Evolutionary conservation across 2,113 vertebrate species (phyloP), one percentile per base, ranked within the genome.

Genomic region (Chaetops frenatus): DNA sequence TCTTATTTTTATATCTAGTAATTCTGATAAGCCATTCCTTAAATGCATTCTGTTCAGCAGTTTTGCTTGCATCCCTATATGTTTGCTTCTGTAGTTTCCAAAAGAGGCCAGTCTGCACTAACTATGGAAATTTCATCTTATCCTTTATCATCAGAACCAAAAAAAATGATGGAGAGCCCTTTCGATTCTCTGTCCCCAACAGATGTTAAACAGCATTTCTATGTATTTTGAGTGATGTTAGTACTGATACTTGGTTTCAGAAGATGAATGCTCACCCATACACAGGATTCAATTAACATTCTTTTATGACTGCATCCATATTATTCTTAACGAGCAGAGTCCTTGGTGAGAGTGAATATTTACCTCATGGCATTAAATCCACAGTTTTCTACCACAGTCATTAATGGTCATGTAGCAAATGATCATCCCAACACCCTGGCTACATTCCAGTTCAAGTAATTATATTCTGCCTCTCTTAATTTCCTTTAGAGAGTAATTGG

Each of bases 381-480:
- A 81, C 71, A 83, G 56, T 95, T 90, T 90, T 96, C 90, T 92
- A 78, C 76, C 64, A 88, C 64, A 94, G 72, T 70, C 93, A 80
- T 92, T 96, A 95, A 96, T 95, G 94, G 91, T 91, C 85, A 77
- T 85, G 90, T 7, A 88, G 81, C 90, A 96, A 95, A 96, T 93
- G 93, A 94, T 95, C 92, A 91, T 81, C 76, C 76, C 93, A 90
- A 90, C 82, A 86, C 69, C 21, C 92, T 96, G 94, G 92, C 90
- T 95, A 36, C 60, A 53, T 94, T 97, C 87, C 94, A 93, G 88
- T 86, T 90, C 69, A 80, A 91, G 93, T 94, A 97, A 96, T 96
- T 96, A 92, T 93, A 94, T 83, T 96, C 88, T 95, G 88, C 88
- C 94, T 91, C 64, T 90, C 76, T 88, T 93, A 94, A 96, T 96